Base-by-base conservation (phyloP, 2,797 vertebrate genomes). In the Ciconia nigra region DNA sequence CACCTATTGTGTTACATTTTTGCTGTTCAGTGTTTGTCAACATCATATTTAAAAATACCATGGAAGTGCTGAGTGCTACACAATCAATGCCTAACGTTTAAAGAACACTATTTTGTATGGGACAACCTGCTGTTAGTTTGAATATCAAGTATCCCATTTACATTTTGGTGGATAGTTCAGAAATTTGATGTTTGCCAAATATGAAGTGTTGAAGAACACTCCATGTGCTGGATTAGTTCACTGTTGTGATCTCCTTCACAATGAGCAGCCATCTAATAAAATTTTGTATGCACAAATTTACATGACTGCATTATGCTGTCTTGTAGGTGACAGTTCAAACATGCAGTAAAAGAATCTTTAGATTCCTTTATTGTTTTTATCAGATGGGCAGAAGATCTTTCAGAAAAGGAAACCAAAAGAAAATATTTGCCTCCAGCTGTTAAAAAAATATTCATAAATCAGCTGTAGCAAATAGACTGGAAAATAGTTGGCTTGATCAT, bases 61-160 rank as follows among this genome's bases (percentile, higher is more conserved):
- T 2, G 6, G 65, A 94, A 93, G 41, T 52, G 80, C 74, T 3
- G 14, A 87, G 89, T 84, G 89, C 39, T 71, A 4, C 29, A 78
- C 79, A 96, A 92, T 98, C 95, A 96, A 35, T 19, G 76, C 69
- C 35, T 54, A 65, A 87, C 18, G 1, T 55, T 93, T 96, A 93
- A 96, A 91, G 91, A 91, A 89, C 74, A 86, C 91, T 90, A 13
- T 94, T 97, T 93, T 96, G 85, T 74, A 95, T 90, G 93, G 97
- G 96, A 96, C 95, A 85, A 84, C 96, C 97, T 91, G 96, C 96
- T 98, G 97, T 97, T 97, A 88, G 91, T 80, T 87, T 98, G 97
- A 96, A 97, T 97, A 97, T 94, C 94, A 96, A 98, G 97, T 96
- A 86, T 96, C 89, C 96, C 70, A 97, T 98, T 98, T 97, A 97